Conservation (phyloP, 2,888 invertebrate genomes). For the Pseudoips prasinana region DNA sequence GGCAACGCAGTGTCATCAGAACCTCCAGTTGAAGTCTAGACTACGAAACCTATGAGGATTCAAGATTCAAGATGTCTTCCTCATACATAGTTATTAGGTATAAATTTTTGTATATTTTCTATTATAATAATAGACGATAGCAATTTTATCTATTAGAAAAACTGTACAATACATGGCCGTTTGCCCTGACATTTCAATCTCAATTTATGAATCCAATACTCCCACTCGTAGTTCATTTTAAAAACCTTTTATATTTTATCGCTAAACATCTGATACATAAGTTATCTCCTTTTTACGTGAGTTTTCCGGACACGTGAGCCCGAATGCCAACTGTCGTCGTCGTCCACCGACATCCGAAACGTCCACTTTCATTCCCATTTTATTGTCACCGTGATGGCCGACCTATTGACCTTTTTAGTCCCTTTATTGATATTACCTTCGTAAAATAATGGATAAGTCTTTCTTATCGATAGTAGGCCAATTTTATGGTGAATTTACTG, state of each 20-base stretch:
- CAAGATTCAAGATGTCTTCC: too few species aligned
- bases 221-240: not conserved
- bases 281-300: constrained; percentile 3
- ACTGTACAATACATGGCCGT: too few species aligned
- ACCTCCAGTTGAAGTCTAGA: too few species aligned
- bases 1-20: too few species aligned
- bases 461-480: constrained; percentile 1
- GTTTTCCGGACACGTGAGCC: constrained; percentile 16
- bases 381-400: constrained; percentile 13
- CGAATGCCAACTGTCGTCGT: constrained; percentile 9
- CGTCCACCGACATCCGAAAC: constrained; percentile 5
- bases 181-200: not conserved
- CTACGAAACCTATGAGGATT: too few species aligned
- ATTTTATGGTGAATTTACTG: not conserved
- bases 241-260: too few species aligned
- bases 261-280: not conserved
- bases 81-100: too few species aligned
- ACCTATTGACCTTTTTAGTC: constrained; percentile 22
- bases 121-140: too few species aligned
- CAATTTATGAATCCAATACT: not conserved
- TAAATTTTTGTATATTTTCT: too few species aligned
- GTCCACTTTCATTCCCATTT: constrained; percentile 17
- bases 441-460: constrained; percentile 2
- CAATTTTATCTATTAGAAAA: too few species aligned
- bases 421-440: constrained; percentile 8